Conservation (phyloP, 1,140 invertebrate genomes). For the Schmidtea mediterranea region DNA sequence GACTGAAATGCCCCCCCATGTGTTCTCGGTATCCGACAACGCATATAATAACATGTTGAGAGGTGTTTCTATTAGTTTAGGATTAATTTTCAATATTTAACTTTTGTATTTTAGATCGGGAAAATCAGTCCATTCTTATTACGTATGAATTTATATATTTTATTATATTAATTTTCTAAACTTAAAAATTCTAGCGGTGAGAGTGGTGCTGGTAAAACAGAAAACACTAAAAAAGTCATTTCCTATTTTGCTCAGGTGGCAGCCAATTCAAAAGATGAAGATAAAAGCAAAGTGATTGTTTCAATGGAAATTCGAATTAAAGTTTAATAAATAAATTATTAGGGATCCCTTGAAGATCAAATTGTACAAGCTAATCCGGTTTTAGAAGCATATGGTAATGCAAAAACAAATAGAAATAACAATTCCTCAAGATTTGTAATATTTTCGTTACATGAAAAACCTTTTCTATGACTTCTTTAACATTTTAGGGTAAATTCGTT, state of each 20-base stretch:
- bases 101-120: slow-evolving; percentile 43
- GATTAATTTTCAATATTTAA: background rate
- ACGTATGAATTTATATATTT: slow-evolving; percentile 32
- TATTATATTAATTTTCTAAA: slow-evolving; percentile 7
- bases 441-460: slow-evolving; percentile 3
- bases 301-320: no score
- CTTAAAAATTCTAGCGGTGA: slow-evolving; percentile 26
- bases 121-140: slow-evolving; percentile 85
- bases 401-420: slow-evolving; percentile 35
- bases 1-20: slow-evolving; percentile 24
- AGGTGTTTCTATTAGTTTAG: slow-evolving; percentile 29
- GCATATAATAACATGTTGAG: slow-evolving; percentile 80
- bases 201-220: slow-evolving; percentile 38
- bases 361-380: slow-evolving; percentile 34
- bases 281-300: background rate
- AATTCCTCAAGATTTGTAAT: slow-evolving; percentile 35
- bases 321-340: no score
- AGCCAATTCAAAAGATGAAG: slow-evolving; percentile 28
- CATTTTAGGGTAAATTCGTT: slow-evolving; percentile 61
- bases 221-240: slow-evolving; percentile 42
- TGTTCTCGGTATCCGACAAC: slow-evolving; percentile 48
- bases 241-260: slow-evolving; percentile 41
- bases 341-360: no score
- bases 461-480: no score
- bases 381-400: slow-evolving; percentile 34